These are phyloP conservation scores for Darevskia nairensis DNA, from an alignment of 2,797 vertebrate genomes.

Conservation along the genomic window DNA sequence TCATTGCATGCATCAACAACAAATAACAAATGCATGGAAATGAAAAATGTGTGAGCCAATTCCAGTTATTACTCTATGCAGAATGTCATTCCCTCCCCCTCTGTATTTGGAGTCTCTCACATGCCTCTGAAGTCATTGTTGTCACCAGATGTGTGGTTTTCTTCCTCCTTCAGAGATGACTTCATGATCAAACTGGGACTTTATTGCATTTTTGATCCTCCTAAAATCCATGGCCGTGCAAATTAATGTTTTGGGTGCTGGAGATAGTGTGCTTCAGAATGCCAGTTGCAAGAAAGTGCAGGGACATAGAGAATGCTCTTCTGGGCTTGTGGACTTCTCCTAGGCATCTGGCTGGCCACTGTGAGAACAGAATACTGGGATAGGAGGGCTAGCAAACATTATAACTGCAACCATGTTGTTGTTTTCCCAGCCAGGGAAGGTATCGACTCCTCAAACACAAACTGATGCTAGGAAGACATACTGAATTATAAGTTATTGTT, in stretches of 20 bases:
- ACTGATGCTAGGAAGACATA: neutral
- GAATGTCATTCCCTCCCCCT: neutral
- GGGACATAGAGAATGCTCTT: too few relatives aligned
- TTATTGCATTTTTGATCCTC: neutral
- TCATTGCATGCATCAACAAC: neutral
- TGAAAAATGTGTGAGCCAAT: conserved; percentile 7
- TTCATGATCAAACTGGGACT: neutral
- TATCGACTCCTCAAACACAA: neutral
- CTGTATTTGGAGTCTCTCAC: neutral
- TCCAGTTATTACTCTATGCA: neutral
- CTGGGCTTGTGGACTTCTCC: too few relatives aligned
- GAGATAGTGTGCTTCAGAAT: too few relatives aligned
- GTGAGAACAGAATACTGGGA: too few relatives aligned
- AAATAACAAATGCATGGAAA: conserved; percentile 11
- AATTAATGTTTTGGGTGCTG: neutral
- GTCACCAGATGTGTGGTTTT: neutral
- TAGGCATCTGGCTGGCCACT: too few relatives aligned
- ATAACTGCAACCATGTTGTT: neutral
- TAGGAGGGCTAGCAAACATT: neutral
- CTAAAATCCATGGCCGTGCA: neutral
- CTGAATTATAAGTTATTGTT: neutral
- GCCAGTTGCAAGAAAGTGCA: neutral
- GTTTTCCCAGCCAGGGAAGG: neutral
- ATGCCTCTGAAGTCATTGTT: neutral
- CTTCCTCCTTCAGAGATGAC: neutral